Evolutionary conservation across 2,113 vertebrate genomes (phyloP), one percentile per base, ranked within the genome.

Genomic region (Platysteira castanea): DNA sequence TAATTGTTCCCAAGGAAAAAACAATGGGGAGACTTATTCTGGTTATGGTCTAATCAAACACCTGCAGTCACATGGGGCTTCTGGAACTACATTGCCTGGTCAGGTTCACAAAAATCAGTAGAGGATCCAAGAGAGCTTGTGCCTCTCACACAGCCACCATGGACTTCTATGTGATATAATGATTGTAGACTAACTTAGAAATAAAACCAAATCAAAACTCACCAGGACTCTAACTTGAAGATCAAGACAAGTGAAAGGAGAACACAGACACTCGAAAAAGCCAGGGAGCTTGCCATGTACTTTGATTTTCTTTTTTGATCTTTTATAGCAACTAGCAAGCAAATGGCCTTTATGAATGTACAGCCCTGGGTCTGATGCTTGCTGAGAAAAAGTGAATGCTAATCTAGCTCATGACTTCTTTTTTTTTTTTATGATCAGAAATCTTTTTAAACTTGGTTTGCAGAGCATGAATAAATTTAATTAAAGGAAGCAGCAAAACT

Each of bases 401-500:
- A 69, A 80, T 69, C 27, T 49, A 63, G 20, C 26, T 70, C 26
- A 42, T 50, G 3, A 37, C 14, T 60, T 53, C 17, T 47, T 82
- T 61, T 70, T 65, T 68, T 35, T 73, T 65, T 31, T 7, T 3
- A 87, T 15, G 6, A 81, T 76, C 57, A 85, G 67, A 68, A 85
- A 64, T 59, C 47, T 63, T 94, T 60, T 77, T 67, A 71, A 87
- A 81, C 60, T 39, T 59, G 31, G 68, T 87, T 91, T 84, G 65
- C 70, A 74, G 90, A 78, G 82, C 74, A 60, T 50, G 77, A 91
- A 82, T 71, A 87, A 24, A 84, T 90, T 92, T 85, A 88, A 90
- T 89, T 91, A 93, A 95, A 87, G 64, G 65, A 96, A 87, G 56
- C 35, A 84, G 68, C 60, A 95, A 82, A 94, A 64, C 44, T 89